Evolutionary conservation across 2,888 invertebrate species (phyloP).

Genomic region (Acronicta psi): DNA sequence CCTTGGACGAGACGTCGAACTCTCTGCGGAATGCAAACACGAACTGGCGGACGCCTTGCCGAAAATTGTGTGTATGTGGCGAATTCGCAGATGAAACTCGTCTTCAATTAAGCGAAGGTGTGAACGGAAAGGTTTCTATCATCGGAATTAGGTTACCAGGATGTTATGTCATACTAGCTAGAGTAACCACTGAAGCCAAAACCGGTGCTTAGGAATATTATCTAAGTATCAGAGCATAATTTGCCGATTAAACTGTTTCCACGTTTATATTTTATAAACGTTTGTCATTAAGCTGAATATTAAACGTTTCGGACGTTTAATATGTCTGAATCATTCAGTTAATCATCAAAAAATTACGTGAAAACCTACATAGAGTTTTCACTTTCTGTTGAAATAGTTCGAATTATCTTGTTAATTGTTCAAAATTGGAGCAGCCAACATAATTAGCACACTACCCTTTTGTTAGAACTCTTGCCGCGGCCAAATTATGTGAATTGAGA

Average conservation of each 20-base stretch:
- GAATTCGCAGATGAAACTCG: conserved; percentile 51
- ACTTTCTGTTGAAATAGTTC: conserved; percentile 33
- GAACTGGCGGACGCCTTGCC: conserved; percentile 72
- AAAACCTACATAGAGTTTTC: conserved; percentile 24
- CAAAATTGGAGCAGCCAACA: conserved; percentile 33
- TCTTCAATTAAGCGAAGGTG: conserved; percentile 23
- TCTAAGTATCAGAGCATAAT: conserved; percentile 8
- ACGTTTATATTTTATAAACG: conserved; percentile 10
- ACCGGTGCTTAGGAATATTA: not conserved
- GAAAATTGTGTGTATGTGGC: conserved; percentile 68
- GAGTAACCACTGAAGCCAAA: conserved; percentile 15
- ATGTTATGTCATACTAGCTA: conserved; percentile 24
- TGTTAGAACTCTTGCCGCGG: conserved; percentile 17
- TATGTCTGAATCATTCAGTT: conserved; percentile 34
- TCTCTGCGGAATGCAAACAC: conserved; percentile 82
- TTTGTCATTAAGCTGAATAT: conserved; percentile 32
- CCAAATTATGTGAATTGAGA: conserved; percentile 37
- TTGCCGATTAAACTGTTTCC: conserved; percentile 14
- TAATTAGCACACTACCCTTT: conserved; percentile 47
- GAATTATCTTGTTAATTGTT: conserved; percentile 36
- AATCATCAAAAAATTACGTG: conserved; percentile 21
- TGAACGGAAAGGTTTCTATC: conserved; percentile 10
- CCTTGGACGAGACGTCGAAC: conserved; percentile 84
- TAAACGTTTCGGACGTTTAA: conserved; percentile 22
- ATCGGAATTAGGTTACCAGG: conserved; percentile 35